These are phyloP conservation scores for Burhinus oedicnemus DNA, from an alignment of 2,113 vertebrate species.

Conservation along the genomic window DNA sequence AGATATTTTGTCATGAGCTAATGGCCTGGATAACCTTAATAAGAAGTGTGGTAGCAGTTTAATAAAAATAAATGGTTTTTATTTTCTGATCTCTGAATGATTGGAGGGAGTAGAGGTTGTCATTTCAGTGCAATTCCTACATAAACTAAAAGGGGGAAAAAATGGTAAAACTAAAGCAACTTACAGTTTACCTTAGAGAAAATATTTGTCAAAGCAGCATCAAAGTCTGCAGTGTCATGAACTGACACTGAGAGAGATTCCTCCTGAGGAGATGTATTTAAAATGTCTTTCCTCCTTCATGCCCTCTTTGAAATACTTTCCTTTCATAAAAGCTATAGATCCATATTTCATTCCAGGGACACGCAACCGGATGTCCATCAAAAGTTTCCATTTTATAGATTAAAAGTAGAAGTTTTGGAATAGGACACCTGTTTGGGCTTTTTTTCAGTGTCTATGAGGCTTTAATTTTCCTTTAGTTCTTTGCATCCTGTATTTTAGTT, in stretches of 20 bases:
- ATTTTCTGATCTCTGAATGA: background rate
- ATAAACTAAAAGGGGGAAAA: background rate
- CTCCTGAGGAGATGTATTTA: constrained; percentile 13
- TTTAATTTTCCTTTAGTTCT: background rate
- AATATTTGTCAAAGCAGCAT: constrained; percentile 52
- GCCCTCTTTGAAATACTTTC: constrained; percentile 10
- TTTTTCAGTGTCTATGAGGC: background rate
- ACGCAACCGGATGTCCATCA: background rate
- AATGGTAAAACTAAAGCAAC: background rate
- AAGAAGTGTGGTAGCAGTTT: background rate
- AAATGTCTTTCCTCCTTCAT: constrained; percentile 4
- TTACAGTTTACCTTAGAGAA: constrained; percentile 18
- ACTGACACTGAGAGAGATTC: constrained; percentile 7
- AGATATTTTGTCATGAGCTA: background rate
- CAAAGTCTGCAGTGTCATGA: constrained; percentile 42
- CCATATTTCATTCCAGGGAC: background rate
- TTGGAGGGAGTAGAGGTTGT: background rate
- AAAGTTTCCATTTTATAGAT: background rate
- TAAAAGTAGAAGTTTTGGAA: background rate
- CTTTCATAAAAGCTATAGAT: constrained; percentile 4
- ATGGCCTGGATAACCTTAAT: background rate
- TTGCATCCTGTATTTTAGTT: background rate
- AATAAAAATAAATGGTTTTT: constrained; percentile 10
- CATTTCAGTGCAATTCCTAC: background rate
- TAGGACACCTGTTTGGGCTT: background rate